Evolutionary conservation across 2,888 invertebrate genomes (phyloP).

Genomic region (Agrilus mali): DNA sequence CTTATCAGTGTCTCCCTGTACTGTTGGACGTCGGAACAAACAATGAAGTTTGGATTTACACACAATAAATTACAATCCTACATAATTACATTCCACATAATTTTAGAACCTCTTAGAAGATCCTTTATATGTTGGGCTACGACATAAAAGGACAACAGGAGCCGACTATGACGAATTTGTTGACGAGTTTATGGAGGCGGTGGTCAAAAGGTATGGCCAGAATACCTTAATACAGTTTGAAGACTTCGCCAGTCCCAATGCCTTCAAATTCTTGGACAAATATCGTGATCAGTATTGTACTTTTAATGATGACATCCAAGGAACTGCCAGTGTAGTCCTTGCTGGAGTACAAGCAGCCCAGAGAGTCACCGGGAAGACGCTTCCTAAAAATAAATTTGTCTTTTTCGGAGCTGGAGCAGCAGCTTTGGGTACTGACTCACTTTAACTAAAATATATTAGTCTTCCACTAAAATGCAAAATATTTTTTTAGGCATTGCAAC

Average conservation of each 20-base stretch:
- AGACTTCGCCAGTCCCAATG: constrained; percentile 95
- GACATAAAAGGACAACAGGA: constrained; percentile 75
- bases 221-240: constrained; percentile 73
- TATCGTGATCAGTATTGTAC: constrained; percentile 89
- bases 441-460: no score
- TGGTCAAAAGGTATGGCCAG: constrained; percentile 75
- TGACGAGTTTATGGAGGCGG: constrained; percentile 95
- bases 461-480: no score
- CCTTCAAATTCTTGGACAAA: constrained; percentile 85
- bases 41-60: constrained; percentile 48
- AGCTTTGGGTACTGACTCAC: constrained; percentile 22
- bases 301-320: constrained; percentile 97
- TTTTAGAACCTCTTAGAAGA: constrained; percentile 70
- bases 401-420: constrained; percentile 77
- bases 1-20: constrained; percentile 88
- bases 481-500: constrained; percentile 5
- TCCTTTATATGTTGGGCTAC: constrained; percentile 86
- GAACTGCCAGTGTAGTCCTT: constrained; percentile 76
- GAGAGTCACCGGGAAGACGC: constrained; percentile 57
- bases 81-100: not conserved
- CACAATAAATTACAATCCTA: not conserved
- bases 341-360: constrained; percentile 79
- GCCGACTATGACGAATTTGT: constrained; percentile 83
- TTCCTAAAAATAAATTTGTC: constrained; percentile 77
- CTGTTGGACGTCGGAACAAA: constrained; percentile 92